Base-by-base conservation (phyloP, 1,140 invertebrate species). In the Cydia pomonella region DNA sequence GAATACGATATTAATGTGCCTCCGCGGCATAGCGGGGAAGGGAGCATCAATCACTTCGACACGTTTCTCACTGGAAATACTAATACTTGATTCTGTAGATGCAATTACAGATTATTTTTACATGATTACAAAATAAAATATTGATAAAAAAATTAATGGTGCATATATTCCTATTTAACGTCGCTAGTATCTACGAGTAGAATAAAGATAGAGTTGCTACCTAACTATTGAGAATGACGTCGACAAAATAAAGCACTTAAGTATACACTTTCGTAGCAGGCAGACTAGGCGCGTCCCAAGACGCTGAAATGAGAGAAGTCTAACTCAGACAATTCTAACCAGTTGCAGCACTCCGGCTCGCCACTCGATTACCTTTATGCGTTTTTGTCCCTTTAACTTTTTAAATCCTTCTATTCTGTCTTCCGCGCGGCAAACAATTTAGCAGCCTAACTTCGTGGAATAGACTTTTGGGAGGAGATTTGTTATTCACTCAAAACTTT, bases 401-500 rank as follows among this genome's bases (percentile, higher is more conserved):
- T 90, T 86, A 86, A 87, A 88, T 84, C 83, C 64, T 85, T 84
- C 84, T 88, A 80, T 82, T 87, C 79, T 81, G 82, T 87, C 82
- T 85, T 79, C 84, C 80, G n/a, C n/a, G n/a, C n/a, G 81, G 87
- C 86, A 89, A 90, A 91, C 87, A 91, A 88, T 91, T 91, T 90
- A 91, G 90, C 87, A 84, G 84, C 73, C 78, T 83, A 91, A 92
- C 87, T 92, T 87, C 79, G 82, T 79, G 76, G 81, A 87, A 89
- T 87, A 85, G 84, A 92, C 89, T 90, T 89, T 91, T 87, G 82
- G 80, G 83, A 86, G 79, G 80, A 88, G 89, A 90, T 92, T 91
- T 92, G 90, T 90, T 91, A 90, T 88, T 90, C 87, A 88, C 85
- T 92, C 84, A 85, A 88, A 92, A 91, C 81, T 92, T 92, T 92